These are phyloP conservation scores for Platyura marginata DNA, from an alignment of 1,140 invertebrate genomes.

Conservation along the genomic window DNA sequence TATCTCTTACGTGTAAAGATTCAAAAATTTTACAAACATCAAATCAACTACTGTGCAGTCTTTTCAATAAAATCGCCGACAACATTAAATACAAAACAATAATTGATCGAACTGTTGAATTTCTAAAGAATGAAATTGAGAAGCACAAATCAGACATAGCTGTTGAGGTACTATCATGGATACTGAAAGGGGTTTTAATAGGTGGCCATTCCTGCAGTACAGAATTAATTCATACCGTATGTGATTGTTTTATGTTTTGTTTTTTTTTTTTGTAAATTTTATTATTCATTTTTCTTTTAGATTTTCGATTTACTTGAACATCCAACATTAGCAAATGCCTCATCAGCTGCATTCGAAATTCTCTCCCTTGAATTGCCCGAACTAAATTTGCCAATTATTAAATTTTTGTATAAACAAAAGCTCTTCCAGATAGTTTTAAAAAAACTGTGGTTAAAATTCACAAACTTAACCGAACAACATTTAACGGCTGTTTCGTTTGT, in stretches of 20 bases:
- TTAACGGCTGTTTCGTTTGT: slow-evolving; percentile 41
- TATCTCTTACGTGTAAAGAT: slow-evolving; percentile 12
- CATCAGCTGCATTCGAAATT: slow-evolving; percentile 18
- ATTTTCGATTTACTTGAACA: slow-evolving; percentile 18
- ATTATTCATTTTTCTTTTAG: slow-evolving; percentile 5
- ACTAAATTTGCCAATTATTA: slow-evolving; percentile 18
- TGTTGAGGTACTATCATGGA: slow-evolving; percentile 17
- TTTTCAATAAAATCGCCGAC: slow-evolving; percentile 18
- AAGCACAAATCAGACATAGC: slow-evolving; percentile 13
- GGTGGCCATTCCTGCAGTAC: slow-evolving; percentile 15
- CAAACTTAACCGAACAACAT: slow-evolving; percentile 31
- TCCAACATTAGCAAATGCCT: slow-evolving; percentile 13
- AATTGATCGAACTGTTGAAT: slow-evolving; percentile 8
- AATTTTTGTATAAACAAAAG: slow-evolving; percentile 36
- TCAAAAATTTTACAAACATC: slow-evolving; percentile 13
- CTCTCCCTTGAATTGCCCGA: slow-evolving; percentile 17
- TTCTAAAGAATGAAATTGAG: slow-evolving; percentile 13
- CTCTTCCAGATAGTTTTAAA: slow-evolving; percentile 35
- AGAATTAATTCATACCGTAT: no score
- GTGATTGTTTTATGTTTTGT: not conserved
- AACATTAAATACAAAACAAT: slow-evolving; percentile 9
- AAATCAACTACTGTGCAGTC: slow-evolving; percentile 18
- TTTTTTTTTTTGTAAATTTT: not conserved
- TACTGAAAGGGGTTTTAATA: slow-evolving; percentile 17
- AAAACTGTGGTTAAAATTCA: slow-evolving; percentile 21